phyloP scores from a whole-genome alignment of 2,888 invertebrate genomes.

The Isotomurus palustris region DNA sequence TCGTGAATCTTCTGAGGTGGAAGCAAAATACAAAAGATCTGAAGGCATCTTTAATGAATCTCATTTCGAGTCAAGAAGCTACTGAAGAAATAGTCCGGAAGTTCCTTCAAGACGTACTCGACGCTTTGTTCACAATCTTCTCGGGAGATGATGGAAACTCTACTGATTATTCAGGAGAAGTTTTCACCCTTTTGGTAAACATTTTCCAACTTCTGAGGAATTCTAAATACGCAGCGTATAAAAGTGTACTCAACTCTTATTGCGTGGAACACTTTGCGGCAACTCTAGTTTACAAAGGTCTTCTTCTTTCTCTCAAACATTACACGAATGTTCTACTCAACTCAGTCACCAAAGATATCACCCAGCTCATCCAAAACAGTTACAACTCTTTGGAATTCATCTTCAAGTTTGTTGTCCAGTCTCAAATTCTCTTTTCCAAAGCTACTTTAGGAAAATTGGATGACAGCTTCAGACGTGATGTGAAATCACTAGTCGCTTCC shows the following conservation, averaged over 20 bases:
- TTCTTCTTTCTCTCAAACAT: slow-evolving; percentile 82
- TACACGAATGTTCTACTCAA: slow-evolving; percentile 71
- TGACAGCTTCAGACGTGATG: slow-evolving; percentile 75
- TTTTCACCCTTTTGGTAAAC: slow-evolving; percentile 83
- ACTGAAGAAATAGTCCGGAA: slow-evolving; percentile 78
- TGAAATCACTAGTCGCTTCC: slow-evolving; percentile 62
- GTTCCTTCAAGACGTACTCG: slow-evolving; percentile 88
- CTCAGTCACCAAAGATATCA: slow-evolving; percentile 81
- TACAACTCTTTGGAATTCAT: slow-evolving; percentile 86
- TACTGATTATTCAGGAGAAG: slow-evolving; percentile 81
- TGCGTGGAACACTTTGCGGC: slow-evolving; percentile 92
- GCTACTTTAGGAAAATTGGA: slow-evolving; percentile 85
- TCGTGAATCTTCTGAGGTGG: slow-evolving; percentile 86
- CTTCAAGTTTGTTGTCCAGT: slow-evolving; percentile 87
- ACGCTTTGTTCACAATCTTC: slow-evolving; percentile 88
- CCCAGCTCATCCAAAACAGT: slow-evolving; percentile 83
- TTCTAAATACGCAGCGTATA: slow-evolving; percentile 87
- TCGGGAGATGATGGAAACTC: slow-evolving; percentile 88
- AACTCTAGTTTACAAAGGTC: slow-evolving; percentile 71
- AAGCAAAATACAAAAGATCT: slow-evolving; percentile 61
- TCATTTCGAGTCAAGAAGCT: slow-evolving; percentile 25
- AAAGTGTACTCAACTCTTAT: slow-evolving; percentile 89
- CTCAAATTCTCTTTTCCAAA: slow-evolving; percentile 72
- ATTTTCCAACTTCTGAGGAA: slow-evolving; percentile 80
- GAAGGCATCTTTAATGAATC: slow-evolving; percentile 52